Base-by-base conservation (phyloP, 2,888 invertebrate genomes). In the Chloroclystis v-ata region DNA sequence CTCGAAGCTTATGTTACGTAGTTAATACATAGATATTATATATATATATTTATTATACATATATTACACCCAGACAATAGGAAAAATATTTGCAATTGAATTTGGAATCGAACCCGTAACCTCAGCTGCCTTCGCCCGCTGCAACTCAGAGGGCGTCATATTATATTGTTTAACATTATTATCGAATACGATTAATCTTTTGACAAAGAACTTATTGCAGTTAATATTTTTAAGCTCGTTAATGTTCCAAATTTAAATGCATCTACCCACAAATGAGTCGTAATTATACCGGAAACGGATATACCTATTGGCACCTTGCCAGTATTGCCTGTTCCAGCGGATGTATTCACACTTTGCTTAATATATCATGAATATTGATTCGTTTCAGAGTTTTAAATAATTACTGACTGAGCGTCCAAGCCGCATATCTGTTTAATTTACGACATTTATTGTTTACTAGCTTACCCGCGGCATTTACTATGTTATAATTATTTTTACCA, bases 321-420 rank as follows among this genome's bases (percentile, higher is more conserved):
- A 56, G 46, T 14, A 20, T 28, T 47, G 39, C 47, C 47, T 39
- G 43, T 24, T 42, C 45, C 44, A 12, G 32, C 43, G 37, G 43
- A 49, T 49, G 43, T 49, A 54, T 52, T 49, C 51, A 33, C 54
- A 48, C 54, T 56, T 49, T 46, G 35, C 45, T 38, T 51, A 32
- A 55, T 46, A 51, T 55, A 52, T 56, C 57, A 54, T 57, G 57
- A 49, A 57, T 57, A 57, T 57, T 55, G 49, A 57, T 57, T 53
- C 49, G 44, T 47, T 47, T 37, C 46, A 28, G 42, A 46, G 53
- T 52, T 57, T 57, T 55, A 57, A 57, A 55, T 57, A 56, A 57
- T 57, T 55, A 52, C 46, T 30, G 41, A 28, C 26, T 30, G 40
- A 37, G 37, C 49, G 51, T 37, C 30, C 37, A 35, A 35, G 30